Evolutionary conservation across 2,888 invertebrate species (phyloP).

Genomic region (Eilema depressum): DNA sequence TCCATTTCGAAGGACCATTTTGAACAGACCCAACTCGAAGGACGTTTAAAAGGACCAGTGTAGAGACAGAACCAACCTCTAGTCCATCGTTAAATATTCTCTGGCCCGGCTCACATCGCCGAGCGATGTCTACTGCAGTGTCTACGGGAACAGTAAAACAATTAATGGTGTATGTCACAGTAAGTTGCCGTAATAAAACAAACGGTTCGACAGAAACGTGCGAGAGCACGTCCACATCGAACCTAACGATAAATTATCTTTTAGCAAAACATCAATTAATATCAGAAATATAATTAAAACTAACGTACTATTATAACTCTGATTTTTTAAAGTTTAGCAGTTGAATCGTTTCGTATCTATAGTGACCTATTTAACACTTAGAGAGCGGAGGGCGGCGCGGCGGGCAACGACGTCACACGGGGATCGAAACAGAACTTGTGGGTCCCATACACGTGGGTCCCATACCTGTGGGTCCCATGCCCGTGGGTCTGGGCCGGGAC

Average conservation of each 20-base stretch:
- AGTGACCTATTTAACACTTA: constrained; percentile 75
- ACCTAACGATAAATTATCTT: constrained; percentile 84
- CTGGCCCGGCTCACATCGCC: constrained; percentile 34
- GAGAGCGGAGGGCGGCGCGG: constrained; percentile 69
- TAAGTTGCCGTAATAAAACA: constrained; percentile 48
- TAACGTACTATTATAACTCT: constrained; percentile 85
- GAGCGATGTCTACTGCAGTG: constrained; percentile 50
- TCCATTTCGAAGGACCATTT: not conserved
- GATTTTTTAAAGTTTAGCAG: constrained; percentile 70
- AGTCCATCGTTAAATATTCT: constrained; percentile 14
- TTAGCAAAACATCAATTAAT: constrained; percentile 86
- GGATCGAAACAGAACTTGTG: constrained; percentile 6
- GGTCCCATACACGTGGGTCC: not conserved
- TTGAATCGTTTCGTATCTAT: constrained; percentile 76
- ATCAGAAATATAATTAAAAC: constrained; percentile 86
- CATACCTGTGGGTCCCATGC: not conserved
- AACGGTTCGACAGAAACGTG: constrained; percentile 51
- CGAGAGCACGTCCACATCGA: constrained; percentile 59
- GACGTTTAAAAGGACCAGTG: not conserved
- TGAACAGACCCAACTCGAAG: not conserved
- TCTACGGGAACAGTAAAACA: constrained; percentile 61
- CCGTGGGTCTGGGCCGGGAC: not conserved
- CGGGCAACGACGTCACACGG: constrained; percentile 52
- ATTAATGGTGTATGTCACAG: constrained; percentile 62
- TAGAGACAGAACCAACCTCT: not conserved